These are phyloP conservation scores for Gobius niger DNA, from an alignment of 2,113 vertebrate genomes.

Conservation along the genomic window DNA sequence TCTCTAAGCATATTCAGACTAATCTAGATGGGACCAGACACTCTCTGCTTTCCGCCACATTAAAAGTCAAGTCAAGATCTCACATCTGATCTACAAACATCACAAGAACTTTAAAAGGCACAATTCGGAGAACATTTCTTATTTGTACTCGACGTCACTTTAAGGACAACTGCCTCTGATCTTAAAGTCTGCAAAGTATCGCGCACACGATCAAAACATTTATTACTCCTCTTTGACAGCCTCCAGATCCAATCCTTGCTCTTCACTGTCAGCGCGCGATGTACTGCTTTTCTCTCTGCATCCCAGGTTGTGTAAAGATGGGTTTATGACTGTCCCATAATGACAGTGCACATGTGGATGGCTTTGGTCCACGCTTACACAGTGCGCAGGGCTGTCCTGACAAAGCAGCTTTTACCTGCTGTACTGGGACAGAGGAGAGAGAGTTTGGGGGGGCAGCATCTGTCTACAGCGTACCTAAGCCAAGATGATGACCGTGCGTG, in stretches of 20 bases:
- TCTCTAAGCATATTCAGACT: background rate
- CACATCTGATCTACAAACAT: background rate
- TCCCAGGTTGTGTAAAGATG: background rate
- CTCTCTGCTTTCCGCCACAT: background rate
- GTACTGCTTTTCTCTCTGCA: background rate
- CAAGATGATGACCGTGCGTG: slow-evolving; percentile 22
- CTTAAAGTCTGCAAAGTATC: slow-evolving; percentile 6
- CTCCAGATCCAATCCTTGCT: background rate
- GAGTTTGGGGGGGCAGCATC: slow-evolving; percentile 29
- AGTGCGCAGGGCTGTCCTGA: slow-evolving; percentile 31
- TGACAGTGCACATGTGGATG: slow-evolving; percentile 30
- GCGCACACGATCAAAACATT: background rate
- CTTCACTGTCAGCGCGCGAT: slow-evolving; percentile 12
- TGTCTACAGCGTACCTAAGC: slow-evolving; percentile 25
- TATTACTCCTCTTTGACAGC: slow-evolving; percentile 13
- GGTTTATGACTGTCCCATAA: slow-evolving; percentile 8
- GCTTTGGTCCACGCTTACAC: slow-evolving; percentile 39
- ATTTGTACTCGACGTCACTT: background rate
- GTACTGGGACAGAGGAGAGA: slow-evolving; percentile 33
- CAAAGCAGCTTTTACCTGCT: slow-evolving; percentile 37
- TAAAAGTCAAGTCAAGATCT: slow-evolving; percentile 4
- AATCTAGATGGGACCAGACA: background rate
- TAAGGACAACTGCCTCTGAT: slow-evolving; percentile 16
- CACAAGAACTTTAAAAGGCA: background rate
- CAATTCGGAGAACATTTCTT: slow-evolving; percentile 5